Conservation (phyloP, 1,140 invertebrate species). For the Choristoneura fumiferana region DNA sequence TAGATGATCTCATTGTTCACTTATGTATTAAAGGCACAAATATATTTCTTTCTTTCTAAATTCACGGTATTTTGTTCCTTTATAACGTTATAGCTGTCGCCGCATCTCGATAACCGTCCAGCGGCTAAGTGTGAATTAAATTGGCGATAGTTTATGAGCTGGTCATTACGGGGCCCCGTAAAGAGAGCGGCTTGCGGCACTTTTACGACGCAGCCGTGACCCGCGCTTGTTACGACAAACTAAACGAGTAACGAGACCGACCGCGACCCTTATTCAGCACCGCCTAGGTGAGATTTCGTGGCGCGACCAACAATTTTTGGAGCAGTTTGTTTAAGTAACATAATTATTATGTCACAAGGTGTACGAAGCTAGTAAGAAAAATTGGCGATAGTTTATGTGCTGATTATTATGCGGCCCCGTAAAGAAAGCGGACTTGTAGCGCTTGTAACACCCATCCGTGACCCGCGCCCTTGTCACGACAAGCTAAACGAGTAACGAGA, state of each 20-base stretch:
- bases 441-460: slow-evolving; percentile 59
- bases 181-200: slow-evolving; percentile 51
- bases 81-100: slow-evolving; percentile 9
- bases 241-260: background rate
- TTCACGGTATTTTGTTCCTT: background rate
- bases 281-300: too few species aligned
- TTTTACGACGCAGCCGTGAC: slow-evolving; percentile 61
- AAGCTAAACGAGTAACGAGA: slow-evolving; percentile 1
- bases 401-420: slow-evolving; percentile 51
- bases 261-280: too few species aligned
- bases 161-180: slow-evolving; percentile 55
- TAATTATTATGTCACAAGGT: too few species aligned
- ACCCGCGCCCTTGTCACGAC: slow-evolving; percentile 57
- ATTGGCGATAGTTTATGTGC: slow-evolving; percentile 69
- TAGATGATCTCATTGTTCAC: too few species aligned
- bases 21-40: too few species aligned
- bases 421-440: slow-evolving; percentile 53
- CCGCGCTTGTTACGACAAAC: slow-evolving; percentile 50
- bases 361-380: too few species aligned
- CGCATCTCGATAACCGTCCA: background rate
- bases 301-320: too few species aligned
- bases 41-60: too few species aligned
- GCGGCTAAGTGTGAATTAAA: slow-evolving; percentile 60
- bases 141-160: slow-evolving; percentile 67
- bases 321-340: too few species aligned